phyloP scores from a whole-genome alignment of 2,113 vertebrate species.

The Anthoscopus minutus region DNA sequence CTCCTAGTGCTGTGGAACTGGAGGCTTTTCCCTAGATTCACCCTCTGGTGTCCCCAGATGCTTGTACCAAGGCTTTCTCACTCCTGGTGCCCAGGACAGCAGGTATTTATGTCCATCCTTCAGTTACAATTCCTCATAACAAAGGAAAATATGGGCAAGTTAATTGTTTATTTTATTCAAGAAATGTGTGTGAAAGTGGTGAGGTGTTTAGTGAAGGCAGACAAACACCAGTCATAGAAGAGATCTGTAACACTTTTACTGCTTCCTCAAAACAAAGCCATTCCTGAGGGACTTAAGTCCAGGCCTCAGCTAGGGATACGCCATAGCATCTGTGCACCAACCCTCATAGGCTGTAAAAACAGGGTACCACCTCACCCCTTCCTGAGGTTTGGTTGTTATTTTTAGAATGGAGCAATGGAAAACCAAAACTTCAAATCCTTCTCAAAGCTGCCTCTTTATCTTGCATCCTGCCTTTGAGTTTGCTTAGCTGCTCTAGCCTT shows the following conservation, averaged over 20 bases:
- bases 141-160: neutral
- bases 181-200: neutral
- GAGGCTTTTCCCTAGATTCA: neutral
- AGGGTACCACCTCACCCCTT: neutral
- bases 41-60: neutral
- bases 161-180: neutral
- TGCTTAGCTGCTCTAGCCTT: neutral
- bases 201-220: neutral
- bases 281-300: neutral
- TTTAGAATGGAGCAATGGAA: neutral
- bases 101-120: neutral
- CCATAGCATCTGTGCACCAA: neutral
- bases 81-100: neutral
- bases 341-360: fast-evolving
- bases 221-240: neutral
- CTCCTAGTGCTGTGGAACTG: neutral
- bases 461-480: neutral
- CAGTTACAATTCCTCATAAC: neutral
- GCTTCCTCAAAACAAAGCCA: neutral
- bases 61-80: neutral
- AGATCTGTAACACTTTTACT: neutral
- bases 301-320: neutral
- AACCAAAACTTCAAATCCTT: neutral
- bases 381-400: neutral
- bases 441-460: neutral